Evolutionary conservation across 2,797 vertebrate genomes (phyloP), one percentile per base, ranked within the genome.

Genomic region (Syndactyla subalaris): DNA sequence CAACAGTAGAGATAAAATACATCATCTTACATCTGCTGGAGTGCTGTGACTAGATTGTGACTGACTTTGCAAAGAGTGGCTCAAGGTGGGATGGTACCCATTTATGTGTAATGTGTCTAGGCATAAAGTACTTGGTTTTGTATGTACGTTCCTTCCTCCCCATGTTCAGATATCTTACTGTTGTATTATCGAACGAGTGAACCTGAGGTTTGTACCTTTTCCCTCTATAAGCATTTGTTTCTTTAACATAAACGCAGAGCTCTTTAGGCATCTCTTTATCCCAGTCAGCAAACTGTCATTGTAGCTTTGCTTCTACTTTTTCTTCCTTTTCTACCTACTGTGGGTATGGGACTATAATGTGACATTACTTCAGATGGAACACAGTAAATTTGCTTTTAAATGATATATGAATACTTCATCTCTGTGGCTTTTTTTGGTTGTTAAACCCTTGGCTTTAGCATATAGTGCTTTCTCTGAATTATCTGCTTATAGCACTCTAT

Each of bases 371-470:
- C 51, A 80, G 24, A 67, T 4, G 75, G 36, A 88, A 29, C 22
- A n/a, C 14, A 32, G n/a, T 75, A 57, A 49, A 85, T 85, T 81
- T 82, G 9, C 23, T 76, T 59, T 3, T 39, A 70, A 54, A 19
- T 83, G 12, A 16, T 55, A 27, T 5, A 13, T 54, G 16, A 72
- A 29, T 46, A 67, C 12, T 6, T 84, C 57, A 39, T 45, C 34
- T 77, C 39, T 19, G 3, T 59, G 36, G n/a, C 16, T 67, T 70
- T 65, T 67, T 48, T 74, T 76, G 46, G 11, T 78, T 78, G 45
- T 75, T 72, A 94, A 90, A 86, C 51, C 38, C 43, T 63, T 89
- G 84, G 73, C 73, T 83, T 88, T 88, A 73, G 48, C 54, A 59
- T 77, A n/a, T 14, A 68, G 32, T 81, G 39, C 70, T 89, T 93